phyloP scores from a whole-genome alignment of 2,888 invertebrate genomes.

The Theristus sp. region DNA sequence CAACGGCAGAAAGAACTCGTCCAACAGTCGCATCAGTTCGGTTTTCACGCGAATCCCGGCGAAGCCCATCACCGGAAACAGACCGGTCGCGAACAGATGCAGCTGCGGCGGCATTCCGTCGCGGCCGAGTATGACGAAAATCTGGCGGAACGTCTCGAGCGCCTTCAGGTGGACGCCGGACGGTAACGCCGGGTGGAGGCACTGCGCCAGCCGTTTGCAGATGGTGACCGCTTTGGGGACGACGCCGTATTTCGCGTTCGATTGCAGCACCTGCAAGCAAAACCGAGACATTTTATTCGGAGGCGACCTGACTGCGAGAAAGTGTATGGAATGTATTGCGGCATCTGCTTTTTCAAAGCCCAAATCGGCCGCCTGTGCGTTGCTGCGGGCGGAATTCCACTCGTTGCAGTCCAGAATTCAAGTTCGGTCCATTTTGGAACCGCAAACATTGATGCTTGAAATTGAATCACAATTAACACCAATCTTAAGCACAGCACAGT shows the following conservation, averaged over 20 bases:
- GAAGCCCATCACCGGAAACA: conserved; percentile 69
- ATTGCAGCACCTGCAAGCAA: conserved; percentile 52
- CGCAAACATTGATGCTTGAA: too few relatives aligned
- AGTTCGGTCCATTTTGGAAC: too few relatives aligned
- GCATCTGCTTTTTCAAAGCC: too few relatives aligned
- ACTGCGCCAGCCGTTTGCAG: conserved; percentile 72
- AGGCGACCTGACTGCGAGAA: too few relatives aligned
- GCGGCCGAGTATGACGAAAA: conserved; percentile 69
- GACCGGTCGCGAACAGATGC: conserved; percentile 41
- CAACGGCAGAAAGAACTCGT: conserved; percentile 64
- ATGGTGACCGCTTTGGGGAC: conserved; percentile 69
- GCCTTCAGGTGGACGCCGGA: conserved; percentile 78
- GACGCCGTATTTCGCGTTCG: conserved; percentile 59
- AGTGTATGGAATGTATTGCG: too few relatives aligned
- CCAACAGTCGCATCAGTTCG: conserved; percentile 58
- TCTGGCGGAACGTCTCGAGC: conserved; percentile 60
- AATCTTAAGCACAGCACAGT: too few relatives aligned
- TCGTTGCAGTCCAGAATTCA: too few relatives aligned
- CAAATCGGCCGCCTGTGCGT: too few relatives aligned
- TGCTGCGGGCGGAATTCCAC: too few relatives aligned
- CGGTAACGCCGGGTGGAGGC: conserved; percentile 75
- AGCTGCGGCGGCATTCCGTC: conserved; percentile 17
- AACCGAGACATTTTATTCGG: too few relatives aligned
- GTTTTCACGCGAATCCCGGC: conserved; percentile 76
- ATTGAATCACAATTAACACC: too few relatives aligned